Evolutionary conservation across 2,113 vertebrate genomes (phyloP), one percentile per base, ranked within the genome.

Genomic region (Anoplopoma fimbria): DNA sequence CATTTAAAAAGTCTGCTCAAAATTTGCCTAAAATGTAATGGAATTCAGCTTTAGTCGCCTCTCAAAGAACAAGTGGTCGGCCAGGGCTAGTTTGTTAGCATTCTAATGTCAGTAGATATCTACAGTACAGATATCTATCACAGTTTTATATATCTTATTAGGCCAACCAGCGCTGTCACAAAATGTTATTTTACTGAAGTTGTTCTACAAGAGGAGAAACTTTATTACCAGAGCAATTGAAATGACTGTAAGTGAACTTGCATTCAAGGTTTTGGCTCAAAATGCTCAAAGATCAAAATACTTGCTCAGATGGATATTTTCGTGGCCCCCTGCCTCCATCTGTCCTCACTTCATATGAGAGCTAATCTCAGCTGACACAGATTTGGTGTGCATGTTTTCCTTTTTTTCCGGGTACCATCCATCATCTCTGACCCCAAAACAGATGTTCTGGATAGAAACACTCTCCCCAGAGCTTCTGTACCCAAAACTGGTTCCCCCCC

Each of bases 401-500:
- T 51, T 87, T 76, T 82, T 84, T 82, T 58, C 29, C 2, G 23
- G 7, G 60, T 57, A 74, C 57, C 79, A 92, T 93, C 85, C 74
- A 89, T 93, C 90, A 89, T 70, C 68, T 79, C 33, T 86, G 79
- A 84, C 78, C 79, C 75, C 75, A 77, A 75, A 91, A 64, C 90
- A 92, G 92, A 93, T 91, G 85, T 87, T 83, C 73, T 36, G 82
- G 55, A 86, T 67, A 76, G 75, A 71, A 82, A 69, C 25, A 75
- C 34, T 77, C 62, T 58, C 83, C 77, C 60, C 51, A 33, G 78
- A 82, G 89, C 40, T 29, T 64, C 55, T 57, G 82, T 62, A 40
- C 55, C 42, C 74, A 79, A 78, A 85, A 86, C 47, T 2, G 13
- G 19, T 45, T 33, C 57, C 57, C 90, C 85, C 69, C 53, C 77